Conservation (phyloP, 2,797 vertebrate genomes). For the Todus mexicanus region DNA sequence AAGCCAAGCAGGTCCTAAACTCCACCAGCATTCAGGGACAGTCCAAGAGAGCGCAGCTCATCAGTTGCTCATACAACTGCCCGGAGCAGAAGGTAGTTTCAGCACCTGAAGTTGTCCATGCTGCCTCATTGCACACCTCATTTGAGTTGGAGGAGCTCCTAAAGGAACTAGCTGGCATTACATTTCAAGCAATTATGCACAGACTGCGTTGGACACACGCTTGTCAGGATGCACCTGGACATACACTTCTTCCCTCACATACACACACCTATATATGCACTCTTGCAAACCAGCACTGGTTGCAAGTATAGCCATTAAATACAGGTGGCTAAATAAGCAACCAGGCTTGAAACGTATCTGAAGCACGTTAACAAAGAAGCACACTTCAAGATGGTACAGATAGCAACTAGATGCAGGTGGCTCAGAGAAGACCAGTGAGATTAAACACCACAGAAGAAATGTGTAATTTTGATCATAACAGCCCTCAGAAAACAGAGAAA, state of each 20-base stretch:
- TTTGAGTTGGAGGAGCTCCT: background rate
- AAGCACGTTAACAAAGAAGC: background rate
- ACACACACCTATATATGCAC: rapidly evolving
- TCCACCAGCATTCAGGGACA: background rate
- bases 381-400: background rate
- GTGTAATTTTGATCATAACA: background rate
- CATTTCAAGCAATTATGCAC: background rate
- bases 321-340: background rate
- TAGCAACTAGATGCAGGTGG: background rate
- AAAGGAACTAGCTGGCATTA: background rate
- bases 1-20: background rate
- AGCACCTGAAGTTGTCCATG: background rate
- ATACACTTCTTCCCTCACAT: background rate
- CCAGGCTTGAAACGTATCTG: background rate
- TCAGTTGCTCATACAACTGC: background rate
- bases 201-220: background rate
- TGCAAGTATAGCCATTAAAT: background rate
- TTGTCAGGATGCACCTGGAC: background rate
- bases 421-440: background rate
- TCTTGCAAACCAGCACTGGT: background rate
- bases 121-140: background rate
- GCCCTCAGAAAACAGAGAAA: background rate
- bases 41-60: background rate
- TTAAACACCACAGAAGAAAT: background rate
- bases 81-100: background rate